A percentile compares a stretch with the other conserved stretches of the same genome.
Evolutionary conservation across 2,888 invertebrate genomes (phyloP).

Genomic region (Tineola bisselliella): DNA sequence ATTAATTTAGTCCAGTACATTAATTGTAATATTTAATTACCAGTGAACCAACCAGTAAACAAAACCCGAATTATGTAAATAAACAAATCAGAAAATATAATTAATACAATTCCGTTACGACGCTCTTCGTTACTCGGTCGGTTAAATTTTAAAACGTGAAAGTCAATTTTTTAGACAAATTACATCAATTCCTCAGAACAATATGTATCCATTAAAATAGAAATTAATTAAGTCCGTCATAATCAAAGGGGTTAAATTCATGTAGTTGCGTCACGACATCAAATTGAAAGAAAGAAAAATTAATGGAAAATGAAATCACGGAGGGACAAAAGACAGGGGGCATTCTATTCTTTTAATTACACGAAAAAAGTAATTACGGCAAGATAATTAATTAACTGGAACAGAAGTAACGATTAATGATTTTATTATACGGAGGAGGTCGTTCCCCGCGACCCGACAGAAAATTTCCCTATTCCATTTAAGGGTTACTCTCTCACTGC

Average conservation of each 20-base stretch:
- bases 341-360: constrained; percentile 69
- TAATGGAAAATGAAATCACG: constrained; percentile 68
- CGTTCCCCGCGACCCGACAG: constrained; percentile 44
- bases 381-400: constrained; percentile 69
- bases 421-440: constrained; percentile 67
- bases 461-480: constrained; percentile 48
- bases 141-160: constrained; percentile 14
- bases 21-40: neutral
- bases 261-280: constrained; percentile 58
- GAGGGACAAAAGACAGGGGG: constrained; percentile 63
- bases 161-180: constrained; percentile 14
- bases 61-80: neutral
- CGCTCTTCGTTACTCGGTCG: neutral
- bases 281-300: constrained; percentile 71
- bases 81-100: neutral
- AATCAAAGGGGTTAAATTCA: constrained; percentile 64
- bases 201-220: constrained; percentile 64
- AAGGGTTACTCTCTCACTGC: constrained; percentile 40
- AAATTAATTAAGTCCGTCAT: constrained; percentile 63
- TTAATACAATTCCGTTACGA: neutral
- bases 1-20: no score
- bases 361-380: constrained; percentile 68
- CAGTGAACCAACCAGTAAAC: neutral
- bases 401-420: constrained; percentile 69
- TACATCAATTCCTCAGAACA: constrained; percentile 38